phyloP scores from a whole-genome alignment of 2,113 vertebrate genomes.

The Tamias sibiricus region DNA sequence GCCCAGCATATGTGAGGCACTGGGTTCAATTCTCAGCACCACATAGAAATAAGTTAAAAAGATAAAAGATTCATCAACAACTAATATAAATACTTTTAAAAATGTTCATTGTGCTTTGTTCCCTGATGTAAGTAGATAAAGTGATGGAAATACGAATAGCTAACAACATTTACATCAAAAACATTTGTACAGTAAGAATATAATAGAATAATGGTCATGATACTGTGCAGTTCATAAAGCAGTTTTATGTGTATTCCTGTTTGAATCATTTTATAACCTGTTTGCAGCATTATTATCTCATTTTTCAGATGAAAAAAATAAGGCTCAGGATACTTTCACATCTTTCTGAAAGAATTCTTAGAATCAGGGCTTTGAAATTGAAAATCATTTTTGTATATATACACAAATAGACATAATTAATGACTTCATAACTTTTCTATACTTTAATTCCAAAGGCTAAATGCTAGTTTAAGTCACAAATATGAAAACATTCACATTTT shows the following conservation, averaged over 20 bases:
- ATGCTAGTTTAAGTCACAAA: neutral
- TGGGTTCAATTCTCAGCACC: too few relatives aligned
- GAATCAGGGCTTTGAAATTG: neutral
- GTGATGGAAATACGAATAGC: constrained; percentile 1
- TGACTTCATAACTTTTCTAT: neutral
- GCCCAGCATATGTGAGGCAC: too few relatives aligned
- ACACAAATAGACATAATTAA: constrained; percentile 32
- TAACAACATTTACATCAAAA: neutral
- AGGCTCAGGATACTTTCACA: neutral
- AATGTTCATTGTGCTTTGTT: neutral
- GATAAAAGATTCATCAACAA: too few relatives aligned
- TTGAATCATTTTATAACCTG: neutral
- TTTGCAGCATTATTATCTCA: neutral
- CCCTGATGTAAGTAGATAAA: neutral
- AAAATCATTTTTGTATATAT: constrained; percentile 44
- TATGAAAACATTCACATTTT: too few relatives aligned
- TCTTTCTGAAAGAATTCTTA: neutral
- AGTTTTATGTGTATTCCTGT: neutral
- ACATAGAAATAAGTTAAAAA: too few relatives aligned
- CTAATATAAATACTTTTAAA: neutral
- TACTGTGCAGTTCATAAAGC: neutral
- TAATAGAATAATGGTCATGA: neutral
- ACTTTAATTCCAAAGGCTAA: constrained; percentile 49
- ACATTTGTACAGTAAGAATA: neutral
- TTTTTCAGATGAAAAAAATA: constrained; percentile 34